Evolutionary conservation across 2,113 vertebrate genomes (phyloP).

Genomic region (Sebastes schlegelii): DNA sequence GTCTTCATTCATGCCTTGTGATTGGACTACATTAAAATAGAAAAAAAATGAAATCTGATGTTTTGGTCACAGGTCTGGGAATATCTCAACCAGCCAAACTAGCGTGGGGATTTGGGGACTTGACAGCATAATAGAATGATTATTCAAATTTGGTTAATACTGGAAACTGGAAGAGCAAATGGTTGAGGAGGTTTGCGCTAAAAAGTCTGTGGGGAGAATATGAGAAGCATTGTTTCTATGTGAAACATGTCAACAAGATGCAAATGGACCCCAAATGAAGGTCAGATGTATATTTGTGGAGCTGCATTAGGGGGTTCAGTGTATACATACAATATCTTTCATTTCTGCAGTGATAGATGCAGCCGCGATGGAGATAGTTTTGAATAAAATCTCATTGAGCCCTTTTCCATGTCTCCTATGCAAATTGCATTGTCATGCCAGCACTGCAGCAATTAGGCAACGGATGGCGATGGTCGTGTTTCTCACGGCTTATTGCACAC

Average conservation of each 20-base stretch:
- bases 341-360: slow-evolving; percentile 17
- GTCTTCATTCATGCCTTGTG: slow-evolving; percentile 11
- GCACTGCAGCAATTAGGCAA: slow-evolving; percentile 54
- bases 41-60: neutral
- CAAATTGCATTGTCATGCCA: slow-evolving; percentile 46
- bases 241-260: slow-evolving; percentile 36
- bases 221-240: slow-evolving; percentile 23
- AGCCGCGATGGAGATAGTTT: slow-evolving; percentile 31
- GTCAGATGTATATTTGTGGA: slow-evolving; percentile 21
- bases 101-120: slow-evolving; percentile 49
- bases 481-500: slow-evolving; percentile 46
- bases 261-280: slow-evolving; percentile 31
- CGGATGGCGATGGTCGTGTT: slow-evolving; percentile 36
- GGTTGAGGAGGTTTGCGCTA: slow-evolving; percentile 19
- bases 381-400: slow-evolving; percentile 43
- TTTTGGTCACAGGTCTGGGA: slow-evolving; percentile 45
- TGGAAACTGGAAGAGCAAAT: slow-evolving; percentile 35
- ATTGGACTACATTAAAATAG: slow-evolving; percentile 16
- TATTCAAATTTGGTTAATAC: slow-evolving; percentile 67
- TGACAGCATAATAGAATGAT: slow-evolving; percentile 68
- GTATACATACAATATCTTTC: neutral
- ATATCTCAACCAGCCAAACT: slow-evolving; percentile 40
- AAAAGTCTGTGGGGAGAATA: slow-evolving; percentile 30
- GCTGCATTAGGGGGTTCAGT: neutral
- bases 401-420: slow-evolving; percentile 36